Evolutionary conservation across 2,888 invertebrate species (phyloP).

Genomic region (Tetanocera ferruginea): DNA sequence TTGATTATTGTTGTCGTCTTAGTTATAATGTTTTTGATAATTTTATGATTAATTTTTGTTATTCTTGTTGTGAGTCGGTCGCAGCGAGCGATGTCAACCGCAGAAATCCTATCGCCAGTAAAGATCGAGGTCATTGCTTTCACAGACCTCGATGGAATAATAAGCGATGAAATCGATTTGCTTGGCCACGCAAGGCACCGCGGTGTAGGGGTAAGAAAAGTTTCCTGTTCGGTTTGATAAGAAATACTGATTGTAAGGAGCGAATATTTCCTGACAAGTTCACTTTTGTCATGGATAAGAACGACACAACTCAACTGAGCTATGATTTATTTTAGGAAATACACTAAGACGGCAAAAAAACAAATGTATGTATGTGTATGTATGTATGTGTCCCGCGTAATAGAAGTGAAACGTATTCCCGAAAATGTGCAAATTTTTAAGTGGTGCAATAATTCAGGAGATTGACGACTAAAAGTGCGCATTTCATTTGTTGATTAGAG

Average conservation of each 20-base stretch:
- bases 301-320: background rate
- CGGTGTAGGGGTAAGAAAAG: background rate
- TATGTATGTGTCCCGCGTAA: too few relatives aligned
- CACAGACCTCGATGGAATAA: slow-evolving; percentile 15
- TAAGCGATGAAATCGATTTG: slow-evolving; percentile 35
- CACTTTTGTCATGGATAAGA: too few relatives aligned
- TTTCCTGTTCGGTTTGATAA: slow-evolving; percentile 22
- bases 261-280: too few relatives aligned
- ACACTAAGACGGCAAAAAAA: too few relatives aligned
- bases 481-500: too few relatives aligned
- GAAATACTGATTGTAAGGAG: background rate
- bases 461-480: too few relatives aligned
- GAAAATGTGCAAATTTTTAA: too few relatives aligned
- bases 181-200: slow-evolving; percentile 13
- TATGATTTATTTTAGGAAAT: background rate
- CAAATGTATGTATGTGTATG: too few relatives aligned
- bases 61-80: slow-evolving; percentile 14
- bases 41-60: slow-evolving; percentile 30
- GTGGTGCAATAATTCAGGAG: too few relatives aligned
- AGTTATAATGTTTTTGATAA: slow-evolving; percentile 30
- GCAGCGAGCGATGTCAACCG: background rate
- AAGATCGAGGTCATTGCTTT: slow-evolving; percentile 39
- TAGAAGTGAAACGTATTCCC: too few relatives aligned
- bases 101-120: slow-evolving; percentile 25
- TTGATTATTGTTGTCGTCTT: slow-evolving; percentile 1